Evolutionary conservation across 1,140 invertebrate species (phyloP), one percentile per base, ranked within the genome.

Genomic region (Trichomalopsis sarcophagae): DNA sequence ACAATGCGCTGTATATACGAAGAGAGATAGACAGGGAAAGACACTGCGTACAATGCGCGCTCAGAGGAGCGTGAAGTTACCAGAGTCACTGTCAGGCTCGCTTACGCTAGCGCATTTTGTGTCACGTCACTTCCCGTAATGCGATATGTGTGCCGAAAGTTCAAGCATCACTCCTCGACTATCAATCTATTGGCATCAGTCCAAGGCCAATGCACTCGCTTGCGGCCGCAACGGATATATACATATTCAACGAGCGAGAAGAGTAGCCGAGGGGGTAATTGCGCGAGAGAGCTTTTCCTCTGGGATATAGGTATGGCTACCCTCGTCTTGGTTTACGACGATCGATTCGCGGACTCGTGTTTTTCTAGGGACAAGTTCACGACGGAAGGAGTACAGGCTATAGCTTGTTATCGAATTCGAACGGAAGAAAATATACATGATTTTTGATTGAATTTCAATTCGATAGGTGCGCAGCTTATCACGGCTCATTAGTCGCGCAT

Each of bases 171-270:
- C 89, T 89, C 89, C 87, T 86, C 62, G 88, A 89, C 92, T 91
- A 93, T 93, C 91, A 93, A 92, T 92, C 92, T 92, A 92, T 92
- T 90, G 91, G 92, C 91, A 87, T 85, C 81, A 88, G 85, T 91
- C 91, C 91, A 92, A 91, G 90, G 90, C 90, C 90, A 90, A 91
- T 92, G 91, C 90, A 92, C 90, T 91, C 89, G 87, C 79, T n/a
- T 66, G 27, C 85, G 66, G 74, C 68, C 78, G 27, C 27, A 36
- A 74, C 74, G 75, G 36, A 80, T 81, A 88, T 90, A 90, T 91
- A 91, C 90, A 91, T 91, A 92, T 92, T 92, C 89, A 91, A 87
- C 85, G 85, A 62, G 7, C 36, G 87, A 86, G 87, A 62, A 62
- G 17, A 62, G 55, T 62, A 86, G 81, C 78, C 68, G 76, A 81